Base-by-base conservation (phyloP, 2,888 invertebrate species). In the Carcina quercana region DNA sequence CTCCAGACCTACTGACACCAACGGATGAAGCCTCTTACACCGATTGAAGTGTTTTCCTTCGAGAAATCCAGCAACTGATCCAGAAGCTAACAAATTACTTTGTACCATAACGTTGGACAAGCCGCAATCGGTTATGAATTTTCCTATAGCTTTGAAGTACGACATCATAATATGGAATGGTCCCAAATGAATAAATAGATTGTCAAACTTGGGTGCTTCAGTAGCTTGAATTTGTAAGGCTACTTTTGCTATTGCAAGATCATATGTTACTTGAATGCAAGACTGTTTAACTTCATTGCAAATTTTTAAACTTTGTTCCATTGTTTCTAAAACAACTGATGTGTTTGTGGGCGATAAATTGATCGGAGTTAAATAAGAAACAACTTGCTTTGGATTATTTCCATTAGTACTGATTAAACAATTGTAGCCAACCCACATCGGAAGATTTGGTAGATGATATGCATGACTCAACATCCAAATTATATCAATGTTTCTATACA, bases 381-480 rank as follows among this genome's bases (percentile, higher is more conserved):
- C 35, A 40, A 45, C 48, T 43, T 60, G 57, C 7, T 41, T 28
- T 28, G 27, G 35, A 34, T 36, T 39, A 35, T 41, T 27, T 28
- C 58, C 57, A 28, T 34, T 38, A 3, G 38, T 26, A 34, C 52
- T 51, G 33, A 39, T 42, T n/a, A n/a, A n/a, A 37, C 47, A 50
- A 22, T 58, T 28, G 46, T 35, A 61, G 22, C 58, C 59, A 13
- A 49, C 50, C 58, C 53, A 57, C 50, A 50, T 50, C 17, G 50
- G 47, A 27, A 37, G 31, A 34, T 44, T 28, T 3, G 38, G 27
- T 34, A 42, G 30, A 20, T 39, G 27, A 20, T 25, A 26, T 28
- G 22, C 24, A 31, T 44, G 44, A 25, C 31, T 40, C 12, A 47
- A 14, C 37, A 46, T 37, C 41, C 42, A 47, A 25, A 36, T 25